A percentile compares a stretch with the other conserved stretches of the same genome.
Conservation (phyloP, 2,113 vertebrate genomes). For the Notothenia coriiceps region DNA sequence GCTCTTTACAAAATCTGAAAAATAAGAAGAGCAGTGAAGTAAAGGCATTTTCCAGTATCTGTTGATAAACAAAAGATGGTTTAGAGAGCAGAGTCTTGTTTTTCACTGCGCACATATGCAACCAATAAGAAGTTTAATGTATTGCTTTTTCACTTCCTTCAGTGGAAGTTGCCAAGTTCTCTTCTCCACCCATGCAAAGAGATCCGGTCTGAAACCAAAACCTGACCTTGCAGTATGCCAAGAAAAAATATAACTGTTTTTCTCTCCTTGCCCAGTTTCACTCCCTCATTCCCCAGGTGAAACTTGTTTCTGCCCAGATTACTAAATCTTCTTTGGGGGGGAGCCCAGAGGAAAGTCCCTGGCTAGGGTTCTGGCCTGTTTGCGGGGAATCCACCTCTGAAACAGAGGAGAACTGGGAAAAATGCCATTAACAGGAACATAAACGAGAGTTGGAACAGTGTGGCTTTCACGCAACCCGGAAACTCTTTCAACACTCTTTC, state of each 20-base stretch:
- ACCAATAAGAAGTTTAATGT: not conserved
- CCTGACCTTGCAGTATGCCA: slow-evolving; percentile 6
- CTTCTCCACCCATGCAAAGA: slow-evolving; percentile 35
- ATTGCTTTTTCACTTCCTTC: not conserved
- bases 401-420: slow-evolving; percentile 41
- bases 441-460: slow-evolving; percentile 20
- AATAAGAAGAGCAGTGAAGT: not conserved
- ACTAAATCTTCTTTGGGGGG: slow-evolving; percentile 43
- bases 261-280: slow-evolving; percentile 3
- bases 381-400: slow-evolving; percentile 58
- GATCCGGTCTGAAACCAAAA: slow-evolving; percentile 38
- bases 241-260: slow-evolving; percentile 15
- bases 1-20: slow-evolving; percentile 4
- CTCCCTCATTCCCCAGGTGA: slow-evolving; percentile 47
- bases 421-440: slow-evolving; percentile 37
- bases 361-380: slow-evolving; percentile 43
- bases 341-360: slow-evolving; percentile 72
- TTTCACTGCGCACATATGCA: not conserved
- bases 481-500: slow-evolving; percentile 22
- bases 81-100: not conserved
- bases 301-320: slow-evolving; percentile 29
- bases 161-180: not conserved
- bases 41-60: not conserved
- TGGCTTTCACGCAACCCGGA: slow-evolving; percentile 10
- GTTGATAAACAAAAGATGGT: slow-evolving; percentile 1